Base-by-base conservation (phyloP, 2,113 vertebrate species). In the Anarhynchus alexandrinus region DNA sequence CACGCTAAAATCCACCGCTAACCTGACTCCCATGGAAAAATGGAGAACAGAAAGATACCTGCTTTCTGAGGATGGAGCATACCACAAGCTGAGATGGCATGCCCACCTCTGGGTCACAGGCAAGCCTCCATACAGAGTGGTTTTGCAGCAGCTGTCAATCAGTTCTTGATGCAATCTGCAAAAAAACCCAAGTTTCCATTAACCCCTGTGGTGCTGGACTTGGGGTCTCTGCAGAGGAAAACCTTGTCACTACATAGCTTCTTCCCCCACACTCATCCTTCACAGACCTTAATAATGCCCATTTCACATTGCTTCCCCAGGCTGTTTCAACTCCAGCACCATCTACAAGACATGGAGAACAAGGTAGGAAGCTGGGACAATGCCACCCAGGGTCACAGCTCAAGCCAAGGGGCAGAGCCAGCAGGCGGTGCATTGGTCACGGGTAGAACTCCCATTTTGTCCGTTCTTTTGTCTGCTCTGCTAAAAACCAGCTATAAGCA, bases 331-430 rank as follows among this genome's bases (percentile, higher is more conserved):
- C 47, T 62, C 26, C 36, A 52, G 10, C 43, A 76, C 38, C 52
- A 40, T 7, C 49, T 47, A 30, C 58, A 65, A 54, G 40, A 25
- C 1, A 2, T 21, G 43, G 16, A 65, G 25, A 66, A 18, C 23
- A 40, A 27, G 22, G 38, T 22, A 29, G 25, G 26, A n/a, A 67
- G 29, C 26, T 27, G 59, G 47, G 22, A 13, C 21, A 20, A 12
- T 0, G 5, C 20, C 1, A 2, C 40, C 21, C 29, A 29, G 40
- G 23, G 25, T 90, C 47, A n/a, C 38, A 6, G 11, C 1, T 0
- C 45, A 34, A 32, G 32, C 19, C 30, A 27, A 52, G 23, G 18
- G 8, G 22, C 36, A 85, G 32, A 79, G 36, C 42, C 58, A 58
- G 36, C 29, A 65, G 32, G 19, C 29, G 40, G 19, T 54, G 40